Percentiles rank a stretch among this genome's conserved stretches.
These are phyloP conservation scores for Heterocephalus glaber DNA, from an alignment of 2,113 vertebrate species.

Conservation along the genomic window DNA sequence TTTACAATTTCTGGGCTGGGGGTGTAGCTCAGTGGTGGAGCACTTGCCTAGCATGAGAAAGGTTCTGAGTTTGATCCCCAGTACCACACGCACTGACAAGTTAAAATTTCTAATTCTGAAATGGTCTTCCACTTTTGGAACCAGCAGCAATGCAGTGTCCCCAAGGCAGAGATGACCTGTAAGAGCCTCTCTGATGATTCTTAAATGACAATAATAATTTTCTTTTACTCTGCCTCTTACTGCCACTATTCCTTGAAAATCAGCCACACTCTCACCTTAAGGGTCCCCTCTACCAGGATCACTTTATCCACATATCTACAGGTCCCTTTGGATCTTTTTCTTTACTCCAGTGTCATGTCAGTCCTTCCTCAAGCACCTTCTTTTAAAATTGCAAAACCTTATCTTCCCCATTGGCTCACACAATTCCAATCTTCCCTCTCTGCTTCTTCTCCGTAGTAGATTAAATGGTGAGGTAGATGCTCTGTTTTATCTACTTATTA, in stretches of 20 bases:
- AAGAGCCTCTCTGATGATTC: neutral
- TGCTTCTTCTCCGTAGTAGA: neutral
- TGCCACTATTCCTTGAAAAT: constrained; percentile 28
- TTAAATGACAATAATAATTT: constrained; percentile 15
- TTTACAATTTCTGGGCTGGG: constrained; percentile 12
- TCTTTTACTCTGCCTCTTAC: neutral
- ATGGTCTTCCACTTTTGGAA: constrained; percentile 21
- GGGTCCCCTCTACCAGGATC: neutral
- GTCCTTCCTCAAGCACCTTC: neutral
- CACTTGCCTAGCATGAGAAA: neutral
- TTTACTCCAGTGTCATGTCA: neutral
- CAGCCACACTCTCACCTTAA: neutral
- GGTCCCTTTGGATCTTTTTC: neutral
- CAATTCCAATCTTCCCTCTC: neutral
- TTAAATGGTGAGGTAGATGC: neutral
- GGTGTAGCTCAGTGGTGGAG: neutral
- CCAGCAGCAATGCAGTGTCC: constrained; percentile 3
- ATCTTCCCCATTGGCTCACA: neutral
- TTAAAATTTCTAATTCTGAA: constrained; percentile 47
- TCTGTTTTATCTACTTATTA: neutral
- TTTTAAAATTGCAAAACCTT: neutral
- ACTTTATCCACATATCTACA: neutral
- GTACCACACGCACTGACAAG: neutral
- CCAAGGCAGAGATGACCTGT: neutral
- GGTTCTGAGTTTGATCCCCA: neutral